phyloP scores from a whole-genome alignment of 2,113 vertebrate species.

The Periophthalmus modestus region DNA sequence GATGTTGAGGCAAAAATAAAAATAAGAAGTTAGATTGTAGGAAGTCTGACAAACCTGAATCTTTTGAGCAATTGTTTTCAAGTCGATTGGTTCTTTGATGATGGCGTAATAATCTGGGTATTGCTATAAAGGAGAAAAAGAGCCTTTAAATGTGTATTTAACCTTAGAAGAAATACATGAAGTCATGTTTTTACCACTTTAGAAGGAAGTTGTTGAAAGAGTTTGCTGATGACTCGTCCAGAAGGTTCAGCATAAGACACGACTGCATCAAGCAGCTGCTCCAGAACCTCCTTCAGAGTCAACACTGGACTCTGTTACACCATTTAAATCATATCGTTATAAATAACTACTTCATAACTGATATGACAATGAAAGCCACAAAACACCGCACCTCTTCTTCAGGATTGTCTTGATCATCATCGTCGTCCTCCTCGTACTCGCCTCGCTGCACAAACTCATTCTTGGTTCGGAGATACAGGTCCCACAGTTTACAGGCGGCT shows the following conservation, averaged over 20 bases:
- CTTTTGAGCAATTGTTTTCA: conserved; percentile 94
- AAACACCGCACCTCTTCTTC: conserved; percentile 84
- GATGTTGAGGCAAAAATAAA: not conserved
- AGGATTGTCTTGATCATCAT: conserved; percentile 86
- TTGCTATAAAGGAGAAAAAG: conserved; percentile 80
- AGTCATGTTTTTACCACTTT: conserved; percentile 85
- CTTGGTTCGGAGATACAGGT: conserved; percentile 94
- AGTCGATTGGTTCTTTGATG: conserved; percentile 98
- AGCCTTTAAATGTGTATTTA: conserved; percentile 12
- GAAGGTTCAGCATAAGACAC: conserved; percentile 88
- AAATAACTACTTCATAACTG: not conserved
- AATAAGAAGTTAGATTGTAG: not conserved
- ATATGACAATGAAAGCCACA: not conserved
- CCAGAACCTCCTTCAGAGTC: conserved; percentile 90
- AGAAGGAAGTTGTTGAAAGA: conserved; percentile 98
- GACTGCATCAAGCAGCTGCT: conserved; percentile 93
- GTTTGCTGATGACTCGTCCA: conserved; percentile 91
- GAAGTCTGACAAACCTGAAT: conserved; percentile 84
- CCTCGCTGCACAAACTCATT: conserved; percentile 97
- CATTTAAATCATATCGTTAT: not conserved
- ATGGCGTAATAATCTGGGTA: conserved; percentile 99
- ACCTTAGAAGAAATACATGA: not conserved
- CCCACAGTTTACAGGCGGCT: conserved; percentile 96
- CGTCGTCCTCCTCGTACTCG: conserved; percentile 92
- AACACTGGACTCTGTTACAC: conserved; percentile 79